A percentile compares a stretch with the other conserved stretches of the same genome.
These are phyloP conservation scores for Paramacrobiotus metropolitanus DNA, from an alignment of 1,140 invertebrate genomes.

Conservation along the genomic window DNA sequence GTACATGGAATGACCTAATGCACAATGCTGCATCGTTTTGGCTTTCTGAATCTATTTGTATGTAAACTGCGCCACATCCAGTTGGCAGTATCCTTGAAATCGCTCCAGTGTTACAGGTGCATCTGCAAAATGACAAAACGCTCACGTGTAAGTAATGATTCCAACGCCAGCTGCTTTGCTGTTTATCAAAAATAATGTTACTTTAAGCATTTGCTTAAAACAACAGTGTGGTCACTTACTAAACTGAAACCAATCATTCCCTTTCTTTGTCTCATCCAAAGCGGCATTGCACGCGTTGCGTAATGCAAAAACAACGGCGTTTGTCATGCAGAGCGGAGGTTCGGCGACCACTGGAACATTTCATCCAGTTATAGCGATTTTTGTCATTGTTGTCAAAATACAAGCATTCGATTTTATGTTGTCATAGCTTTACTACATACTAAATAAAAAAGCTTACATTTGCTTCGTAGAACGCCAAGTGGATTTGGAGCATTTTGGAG, in stretches of 20 bases:
- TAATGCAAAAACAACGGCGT: conserved; percentile 65
- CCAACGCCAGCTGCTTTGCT: no score
- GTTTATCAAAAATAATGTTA: no score
- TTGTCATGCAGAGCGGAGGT: conserved; percentile 68
- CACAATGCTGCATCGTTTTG: no score
- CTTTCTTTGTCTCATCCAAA: conserved; percentile 29
- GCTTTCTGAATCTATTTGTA: conserved; percentile 1
- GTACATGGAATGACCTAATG: no score
- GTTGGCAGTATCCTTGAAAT: background rate
- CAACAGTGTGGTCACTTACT: no score
- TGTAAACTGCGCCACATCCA: background rate
- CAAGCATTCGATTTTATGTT: conserved; percentile 4
- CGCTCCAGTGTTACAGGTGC: background rate
- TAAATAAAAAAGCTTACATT: conserved; percentile 37
- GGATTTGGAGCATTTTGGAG: conserved; percentile 49
- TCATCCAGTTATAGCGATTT: background rate
- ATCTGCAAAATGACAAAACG: background rate
- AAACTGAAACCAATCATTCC: background rate
- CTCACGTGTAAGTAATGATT: no score
- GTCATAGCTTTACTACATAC: no score
- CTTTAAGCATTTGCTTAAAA: no score
- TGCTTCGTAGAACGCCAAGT: conserved; percentile 45
- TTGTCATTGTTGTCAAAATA: background rate
- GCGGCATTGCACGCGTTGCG: conserved; percentile 62
- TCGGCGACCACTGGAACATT: conserved; percentile 60